Evolutionary conservation across 2,797 vertebrate genomes (phyloP).

Genomic region (Graptemys geographica): DNA sequence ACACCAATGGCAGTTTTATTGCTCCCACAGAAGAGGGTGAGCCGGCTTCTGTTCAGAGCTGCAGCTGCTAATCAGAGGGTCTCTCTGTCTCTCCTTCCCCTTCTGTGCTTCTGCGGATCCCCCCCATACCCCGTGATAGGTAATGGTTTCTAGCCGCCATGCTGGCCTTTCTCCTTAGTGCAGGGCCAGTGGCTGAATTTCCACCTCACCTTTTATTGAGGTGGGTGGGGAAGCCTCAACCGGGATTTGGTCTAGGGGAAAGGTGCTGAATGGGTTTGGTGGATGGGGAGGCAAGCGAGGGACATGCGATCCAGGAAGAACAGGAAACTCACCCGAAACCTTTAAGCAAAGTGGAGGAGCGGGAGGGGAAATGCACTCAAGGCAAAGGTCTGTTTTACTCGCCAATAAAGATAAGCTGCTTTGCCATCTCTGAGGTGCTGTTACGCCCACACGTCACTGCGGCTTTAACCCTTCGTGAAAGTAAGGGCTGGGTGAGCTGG

Average conservation of each 20-base stretch:
- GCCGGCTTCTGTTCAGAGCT: accelerated
- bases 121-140: background rate
- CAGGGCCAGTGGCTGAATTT: background rate
- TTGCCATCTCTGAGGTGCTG: background rate
- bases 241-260: background rate
- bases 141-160: background rate
- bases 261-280: background rate
- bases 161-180: background rate
- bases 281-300: background rate
- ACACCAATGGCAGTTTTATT: accelerated
- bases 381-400: slow-evolving; percentile 38
- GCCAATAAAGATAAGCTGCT: background rate
- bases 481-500: background rate
- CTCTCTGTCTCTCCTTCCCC: background rate
- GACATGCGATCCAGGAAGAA: accelerated
- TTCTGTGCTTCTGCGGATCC: background rate
- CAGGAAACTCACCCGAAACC: background rate
- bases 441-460: background rate
- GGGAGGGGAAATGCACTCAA: background rate
- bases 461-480: background rate
- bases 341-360: background rate
- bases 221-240: background rate
- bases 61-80: background rate
- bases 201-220: background rate
- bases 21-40: accelerated